These are phyloP conservation scores for Drosophila neotestacea DNA, from an alignment of 2,888 invertebrate genomes.

Conservation along the genomic window DNA sequence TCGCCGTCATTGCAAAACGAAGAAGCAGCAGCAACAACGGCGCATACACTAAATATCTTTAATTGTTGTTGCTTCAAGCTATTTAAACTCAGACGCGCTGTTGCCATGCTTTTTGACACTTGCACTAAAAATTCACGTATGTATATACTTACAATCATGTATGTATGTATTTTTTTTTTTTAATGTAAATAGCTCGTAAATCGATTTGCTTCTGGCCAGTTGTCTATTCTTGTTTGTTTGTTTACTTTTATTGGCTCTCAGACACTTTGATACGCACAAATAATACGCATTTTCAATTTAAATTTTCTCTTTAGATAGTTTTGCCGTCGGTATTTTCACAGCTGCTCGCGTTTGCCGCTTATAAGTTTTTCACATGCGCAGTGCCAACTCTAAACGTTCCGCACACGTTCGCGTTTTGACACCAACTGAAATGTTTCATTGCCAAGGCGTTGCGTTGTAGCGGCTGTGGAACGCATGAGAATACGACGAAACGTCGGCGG, in stretches of 20 bases:
- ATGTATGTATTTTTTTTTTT: slow-evolving; percentile 18
- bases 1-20: slow-evolving; percentile 39
- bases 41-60: slow-evolving; percentile 65
- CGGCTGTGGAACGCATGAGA: slow-evolving; percentile 47
- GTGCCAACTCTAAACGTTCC: slow-evolving; percentile 1
- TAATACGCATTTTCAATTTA: slow-evolving; percentile 15
- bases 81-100: slow-evolving; percentile 18
- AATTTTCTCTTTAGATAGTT: slow-evolving; percentile 30
- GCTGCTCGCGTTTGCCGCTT: slow-evolving; percentile 44
- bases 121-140: slow-evolving; percentile 26
- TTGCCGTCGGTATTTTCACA: slow-evolving; percentile 69
- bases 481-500: slow-evolving; percentile 42
- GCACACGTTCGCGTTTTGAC: slow-evolving; percentile 40
- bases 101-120: slow-evolving; percentile 47
- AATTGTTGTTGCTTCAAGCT: slow-evolving; percentile 44
- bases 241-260: slow-evolving; percentile 48
- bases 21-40: slow-evolving; percentile 24
- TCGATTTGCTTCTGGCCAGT: slow-evolving; percentile 14
- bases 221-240: slow-evolving; percentile 51
- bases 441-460: slow-evolving; percentile 52
- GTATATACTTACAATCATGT: slow-evolving; percentile 46
- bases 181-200: slow-evolving; percentile 11
- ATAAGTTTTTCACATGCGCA: neutral
- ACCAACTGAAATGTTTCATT: slow-evolving; percentile 62
- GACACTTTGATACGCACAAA: slow-evolving; percentile 53